phyloP scores from a whole-genome alignment of 2,888 invertebrate genomes.

The Acheta domesticus region DNA sequence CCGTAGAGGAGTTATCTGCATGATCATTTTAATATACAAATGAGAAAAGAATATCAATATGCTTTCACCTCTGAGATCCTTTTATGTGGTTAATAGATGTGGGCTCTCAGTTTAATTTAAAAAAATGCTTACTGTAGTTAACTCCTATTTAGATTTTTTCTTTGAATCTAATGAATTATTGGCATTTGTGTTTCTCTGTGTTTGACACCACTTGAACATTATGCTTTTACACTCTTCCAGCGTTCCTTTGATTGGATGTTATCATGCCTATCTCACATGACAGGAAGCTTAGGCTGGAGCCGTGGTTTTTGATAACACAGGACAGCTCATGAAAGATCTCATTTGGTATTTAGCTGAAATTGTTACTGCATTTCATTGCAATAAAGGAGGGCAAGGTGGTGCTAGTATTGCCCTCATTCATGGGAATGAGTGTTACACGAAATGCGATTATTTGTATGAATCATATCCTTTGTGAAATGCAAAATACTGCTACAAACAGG shows the following conservation, averaged over 20 bases:
- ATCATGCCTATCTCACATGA: constrained; percentile 52
- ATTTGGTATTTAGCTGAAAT: background rate
- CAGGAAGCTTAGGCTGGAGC: constrained; percentile 51
- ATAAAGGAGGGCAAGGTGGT: constrained; percentile 48
- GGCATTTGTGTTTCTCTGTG: background rate
- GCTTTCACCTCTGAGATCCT: too few species aligned
- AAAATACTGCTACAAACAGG: constrained; percentile 47
- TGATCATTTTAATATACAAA: too few species aligned
- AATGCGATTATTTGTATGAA: constrained; percentile 54
- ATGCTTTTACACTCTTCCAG: constrained; percentile 42
- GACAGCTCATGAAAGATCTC: constrained; percentile 42
- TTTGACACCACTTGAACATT: background rate
- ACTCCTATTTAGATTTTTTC: constrained; percentile 7
- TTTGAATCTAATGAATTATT: background rate
- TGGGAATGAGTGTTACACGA: constrained; percentile 56
- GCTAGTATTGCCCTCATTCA: constrained; percentile 50
- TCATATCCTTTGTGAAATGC: constrained; percentile 53
- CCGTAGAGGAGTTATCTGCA: too few species aligned
- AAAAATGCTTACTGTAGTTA: background rate
- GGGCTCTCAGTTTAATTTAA: too few species aligned
- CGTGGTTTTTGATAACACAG: constrained; percentile 51
- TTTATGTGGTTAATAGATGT: too few species aligned
- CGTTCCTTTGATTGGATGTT: constrained; percentile 53
- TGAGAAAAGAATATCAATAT: too few species aligned
- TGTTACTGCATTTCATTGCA: constrained; percentile 53